phyloP scores from a whole-genome alignment of 2,797 vertebrate genomes.

The Acanthurus leucopareius region DNA sequence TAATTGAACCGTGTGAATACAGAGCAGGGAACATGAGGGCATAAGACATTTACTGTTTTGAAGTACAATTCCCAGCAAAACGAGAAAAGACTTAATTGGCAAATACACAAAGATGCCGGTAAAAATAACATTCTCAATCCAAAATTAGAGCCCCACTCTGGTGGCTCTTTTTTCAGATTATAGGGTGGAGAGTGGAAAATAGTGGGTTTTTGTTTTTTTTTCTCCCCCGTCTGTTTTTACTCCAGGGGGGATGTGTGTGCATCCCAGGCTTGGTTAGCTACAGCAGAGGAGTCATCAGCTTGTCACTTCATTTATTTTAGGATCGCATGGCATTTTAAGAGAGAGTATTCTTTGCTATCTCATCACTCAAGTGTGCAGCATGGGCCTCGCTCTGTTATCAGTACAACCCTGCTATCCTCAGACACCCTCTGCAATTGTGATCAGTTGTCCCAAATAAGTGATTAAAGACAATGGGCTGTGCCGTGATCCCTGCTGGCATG shows the following conservation, averaged over 20 bases:
- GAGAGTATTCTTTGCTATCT: constrained; percentile 20
- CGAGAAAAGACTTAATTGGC: constrained; percentile 64
- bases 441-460: constrained; percentile 10
- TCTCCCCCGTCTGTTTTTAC: constrained; percentile 50
- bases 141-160: constrained; percentile 76
- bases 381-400: constrained; percentile 11
- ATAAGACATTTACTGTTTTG: constrained; percentile 35
- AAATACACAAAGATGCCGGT: constrained; percentile 78
- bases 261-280: constrained; percentile 50
- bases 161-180: constrained; percentile 76
- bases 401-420: constrained; percentile 1
- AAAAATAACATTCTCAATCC: constrained; percentile 79
- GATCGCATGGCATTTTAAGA: constrained; percentile 39
- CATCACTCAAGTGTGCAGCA: constrained; percentile 23
- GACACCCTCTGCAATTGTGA: constrained; percentile 5
- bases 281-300: constrained; percentile 45
- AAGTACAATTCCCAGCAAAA: constrained; percentile 57
- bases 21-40: constrained; percentile 60
- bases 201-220: constrained; percentile 25
- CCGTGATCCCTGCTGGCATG: background rate
- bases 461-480: background rate
- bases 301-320: constrained; percentile 61
- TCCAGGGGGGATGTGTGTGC: constrained; percentile 55
- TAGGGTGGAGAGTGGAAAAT: constrained; percentile 71
- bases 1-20: constrained; percentile 59